Evolutionary conservation across 2,888 invertebrate species (phyloP).

Genomic region (Drosophila fulvimacula): DNA sequence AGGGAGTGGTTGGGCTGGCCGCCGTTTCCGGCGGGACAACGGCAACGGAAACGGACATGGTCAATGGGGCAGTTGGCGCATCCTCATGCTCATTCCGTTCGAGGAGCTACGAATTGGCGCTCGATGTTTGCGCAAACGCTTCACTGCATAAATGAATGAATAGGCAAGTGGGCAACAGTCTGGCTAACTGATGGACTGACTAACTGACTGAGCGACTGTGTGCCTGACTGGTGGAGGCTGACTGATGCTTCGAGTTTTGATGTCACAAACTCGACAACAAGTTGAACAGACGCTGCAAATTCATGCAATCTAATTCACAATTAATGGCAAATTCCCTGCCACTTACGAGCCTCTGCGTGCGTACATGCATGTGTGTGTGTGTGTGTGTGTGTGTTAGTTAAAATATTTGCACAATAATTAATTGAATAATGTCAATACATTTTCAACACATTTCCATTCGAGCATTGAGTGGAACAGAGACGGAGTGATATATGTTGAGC

Average conservation of each 20-base stretch:
- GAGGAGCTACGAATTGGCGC: conserved; percentile 19
- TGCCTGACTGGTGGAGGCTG: conserved; percentile 26
- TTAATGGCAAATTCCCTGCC: conserved; percentile 81
- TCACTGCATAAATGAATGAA: conserved; percentile 68
- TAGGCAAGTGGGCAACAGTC: conserved; percentile 39
- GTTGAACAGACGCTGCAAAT: conserved; percentile 59
- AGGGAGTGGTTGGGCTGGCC: conserved; percentile 21
- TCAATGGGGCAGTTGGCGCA: conserved; percentile 51
- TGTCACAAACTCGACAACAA: conserved; percentile 36
- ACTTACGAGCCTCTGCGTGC: conserved; percentile 58
- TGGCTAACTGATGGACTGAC: conserved; percentile 34
- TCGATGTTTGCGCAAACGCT: conserved; percentile 64
- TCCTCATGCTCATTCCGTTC: conserved; percentile 30
- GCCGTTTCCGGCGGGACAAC: conserved; percentile 55
- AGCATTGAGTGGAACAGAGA: conserved; percentile 54
- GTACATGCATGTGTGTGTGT: conserved; percentile 44
- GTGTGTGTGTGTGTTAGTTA: conserved; percentile 52
- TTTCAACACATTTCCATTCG: conserved; percentile 81
- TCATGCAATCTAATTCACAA: conserved; percentile 83
- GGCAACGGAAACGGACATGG: conserved; percentile 66
- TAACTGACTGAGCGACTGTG: conserved; percentile 32
- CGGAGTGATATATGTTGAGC: conserved; percentile 34
- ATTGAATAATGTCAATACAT: conserved; percentile 84
- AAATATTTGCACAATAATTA: conserved; percentile 84
- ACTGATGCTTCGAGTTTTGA: conserved; percentile 24